phyloP scores from a whole-genome alignment of 2,888 invertebrate genomes.

The Callyntrura sp. region DNA sequence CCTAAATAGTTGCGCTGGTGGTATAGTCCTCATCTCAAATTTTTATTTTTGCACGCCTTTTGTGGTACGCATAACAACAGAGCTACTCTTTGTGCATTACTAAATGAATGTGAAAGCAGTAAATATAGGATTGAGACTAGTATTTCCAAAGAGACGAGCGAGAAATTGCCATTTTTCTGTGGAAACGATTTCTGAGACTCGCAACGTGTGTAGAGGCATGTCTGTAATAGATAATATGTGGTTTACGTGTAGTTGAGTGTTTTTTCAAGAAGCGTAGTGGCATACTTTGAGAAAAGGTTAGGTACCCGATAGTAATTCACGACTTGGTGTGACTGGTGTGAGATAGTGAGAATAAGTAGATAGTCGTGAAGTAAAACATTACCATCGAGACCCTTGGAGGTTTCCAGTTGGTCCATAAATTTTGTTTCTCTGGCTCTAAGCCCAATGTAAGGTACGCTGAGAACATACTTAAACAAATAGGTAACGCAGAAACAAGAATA shows the following conservation, averaged over 20 bases:
- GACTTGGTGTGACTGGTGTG: conserved; percentile 17
- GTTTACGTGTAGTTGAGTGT: background rate
- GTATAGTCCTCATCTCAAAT: too few species aligned
- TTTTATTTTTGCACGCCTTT: too few species aligned
- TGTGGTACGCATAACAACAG: too few species aligned
- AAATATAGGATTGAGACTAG: too few species aligned
- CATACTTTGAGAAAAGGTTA: background rate
- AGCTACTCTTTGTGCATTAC: too few species aligned
- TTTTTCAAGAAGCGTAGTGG: conserved; percentile 17
- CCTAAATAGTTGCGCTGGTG: too few species aligned
- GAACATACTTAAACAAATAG: conserved; percentile 78
- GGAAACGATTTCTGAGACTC: too few species aligned
- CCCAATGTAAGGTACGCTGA: conserved; percentile 75
- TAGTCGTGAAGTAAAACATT: conserved; percentile 72
- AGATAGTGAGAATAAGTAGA: conserved; percentile 68
- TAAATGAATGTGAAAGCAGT: too few species aligned
- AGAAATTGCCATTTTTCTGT: too few species aligned
- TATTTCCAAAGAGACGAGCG: too few species aligned
- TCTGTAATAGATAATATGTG: too few species aligned
- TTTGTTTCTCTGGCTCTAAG: conserved; percentile 76
- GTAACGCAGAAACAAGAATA: conserved; percentile 66
- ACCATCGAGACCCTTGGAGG: conserved; percentile 74
- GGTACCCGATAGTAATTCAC: conserved; percentile 1
- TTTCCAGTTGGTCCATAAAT: conserved; percentile 79
- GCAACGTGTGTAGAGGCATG: too few species aligned